Conservation (phyloP, 2,113 vertebrate species). For the Oreochromis tanganicae region DNA sequence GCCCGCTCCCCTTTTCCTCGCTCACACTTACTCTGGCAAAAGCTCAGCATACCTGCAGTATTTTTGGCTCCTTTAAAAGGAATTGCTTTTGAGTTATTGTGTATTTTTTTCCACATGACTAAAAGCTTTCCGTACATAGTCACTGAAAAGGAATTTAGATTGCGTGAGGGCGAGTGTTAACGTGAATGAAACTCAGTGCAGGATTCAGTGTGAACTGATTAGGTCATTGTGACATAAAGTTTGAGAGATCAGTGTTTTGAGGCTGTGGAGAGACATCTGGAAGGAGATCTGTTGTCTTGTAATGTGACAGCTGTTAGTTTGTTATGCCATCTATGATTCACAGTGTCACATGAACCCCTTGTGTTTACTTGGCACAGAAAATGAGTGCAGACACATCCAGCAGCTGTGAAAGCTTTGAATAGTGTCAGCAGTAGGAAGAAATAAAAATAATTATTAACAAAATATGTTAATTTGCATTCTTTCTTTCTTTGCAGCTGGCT, state of each 20-base stretch:
- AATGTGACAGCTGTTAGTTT: not conserved
- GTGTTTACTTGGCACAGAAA: not conserved
- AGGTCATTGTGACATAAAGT: not conserved
- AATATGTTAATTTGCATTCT: not conserved
- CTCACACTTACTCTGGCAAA: conserved; percentile 33
- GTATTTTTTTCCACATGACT: conserved; percentile 13
- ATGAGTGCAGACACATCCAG: not conserved
- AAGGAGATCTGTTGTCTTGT: not conserved
- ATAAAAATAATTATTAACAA: not conserved
- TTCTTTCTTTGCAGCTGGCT: conserved; percentile 63
- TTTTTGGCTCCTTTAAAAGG: conserved; percentile 40
- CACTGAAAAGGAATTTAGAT: conserved; percentile 24
- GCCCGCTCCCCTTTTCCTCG: not conserved
- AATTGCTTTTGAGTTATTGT: conserved; percentile 15
- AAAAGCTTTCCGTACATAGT: not conserved
- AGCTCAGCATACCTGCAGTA: conserved; percentile 1
- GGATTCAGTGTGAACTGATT: not conserved
- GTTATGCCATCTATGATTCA: not conserved
- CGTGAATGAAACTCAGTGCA: not conserved
- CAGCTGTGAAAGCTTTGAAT: not conserved
- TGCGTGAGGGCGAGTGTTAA: not conserved
- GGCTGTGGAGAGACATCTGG: not conserved
- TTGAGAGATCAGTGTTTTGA: not conserved
- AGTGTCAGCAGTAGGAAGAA: not conserved
- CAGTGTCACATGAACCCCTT: not conserved